Evolutionary conservation across 2,113 vertebrate genomes (phyloP).

Genomic region (Lynx canadensis): DNA sequence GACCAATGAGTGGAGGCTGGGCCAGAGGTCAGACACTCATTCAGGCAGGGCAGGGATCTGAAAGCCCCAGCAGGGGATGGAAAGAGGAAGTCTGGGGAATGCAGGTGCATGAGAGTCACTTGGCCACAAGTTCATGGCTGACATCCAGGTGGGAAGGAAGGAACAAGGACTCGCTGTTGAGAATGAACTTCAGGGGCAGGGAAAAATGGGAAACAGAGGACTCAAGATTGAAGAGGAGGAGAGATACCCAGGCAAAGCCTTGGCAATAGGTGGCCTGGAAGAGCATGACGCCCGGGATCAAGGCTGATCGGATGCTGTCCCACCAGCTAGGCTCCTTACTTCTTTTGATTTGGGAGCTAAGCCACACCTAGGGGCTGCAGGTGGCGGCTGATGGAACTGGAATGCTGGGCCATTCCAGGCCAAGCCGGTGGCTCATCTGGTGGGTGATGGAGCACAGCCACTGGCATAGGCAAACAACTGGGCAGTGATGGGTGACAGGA

Average conservation of each 20-base stretch:
- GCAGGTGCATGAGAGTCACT: not conserved
- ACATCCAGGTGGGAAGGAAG: not conserved
- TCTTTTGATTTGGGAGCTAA: not conserved
- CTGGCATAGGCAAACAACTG: not conserved
- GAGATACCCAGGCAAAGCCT: not conserved
- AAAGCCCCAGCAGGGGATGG: not conserved
- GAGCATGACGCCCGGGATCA: not conserved
- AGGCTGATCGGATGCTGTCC: not conserved
- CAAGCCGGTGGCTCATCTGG: not conserved
- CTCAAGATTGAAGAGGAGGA: not conserved
- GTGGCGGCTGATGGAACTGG: not conserved
- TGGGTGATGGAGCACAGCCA: not conserved
- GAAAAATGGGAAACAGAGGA: not conserved
- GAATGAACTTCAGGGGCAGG: not conserved
- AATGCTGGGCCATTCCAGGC: not conserved
- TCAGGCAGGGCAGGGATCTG: not conserved
- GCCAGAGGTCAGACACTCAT: not conserved
- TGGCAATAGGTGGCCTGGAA: too few relatives aligned
- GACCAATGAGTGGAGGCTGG: not conserved
- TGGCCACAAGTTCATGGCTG: not conserved
- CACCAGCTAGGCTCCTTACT: not conserved
- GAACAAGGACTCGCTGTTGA: not conserved
- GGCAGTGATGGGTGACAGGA: not conserved
- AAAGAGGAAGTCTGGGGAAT: not conserved
- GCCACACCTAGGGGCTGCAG: not conserved